Base-by-base conservation (phyloP, 2,797 vertebrate species). In the Gymnoscopelus braueri region DNA sequence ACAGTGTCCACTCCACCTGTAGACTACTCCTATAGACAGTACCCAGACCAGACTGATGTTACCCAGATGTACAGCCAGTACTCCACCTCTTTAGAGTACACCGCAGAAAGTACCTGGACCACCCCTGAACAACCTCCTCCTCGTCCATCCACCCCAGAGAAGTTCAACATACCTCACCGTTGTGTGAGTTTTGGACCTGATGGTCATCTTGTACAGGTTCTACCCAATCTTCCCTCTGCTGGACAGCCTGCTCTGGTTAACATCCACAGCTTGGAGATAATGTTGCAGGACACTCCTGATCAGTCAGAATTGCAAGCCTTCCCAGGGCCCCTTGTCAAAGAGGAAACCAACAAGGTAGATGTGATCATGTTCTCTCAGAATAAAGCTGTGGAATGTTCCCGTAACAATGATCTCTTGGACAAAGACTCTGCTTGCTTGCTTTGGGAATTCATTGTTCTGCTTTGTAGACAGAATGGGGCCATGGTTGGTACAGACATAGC, bases 351-450 rank as follows among this genome's bases (percentile, higher is more conserved):
- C 76, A 99, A 99, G 89, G 97, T 99, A 79, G 98, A 99, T 4
- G 97, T 99, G 53, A 99, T 99, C 69, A 99, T 97, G 82, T 99
- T 98, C 90, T 95, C 97, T 71, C 96, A 98, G 84, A 98, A 95
- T 85, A 98, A 98, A 93, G 94, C 95, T 9, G 74, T 95, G 26
- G 94, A 95, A 67, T 98, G 96, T 84, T 90, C 95, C 19, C 95
- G 96, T 67, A 94, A 96, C 0, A 95, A 95, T 67, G 88, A 84
- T 71, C 84, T 99, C 70, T 86, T 99, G 14, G 98, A 99, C 91
- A 96, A 95, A 83, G 97, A 98, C 81, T 99, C 98, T 24, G 95
- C 97, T 9, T 92, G 90, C 73, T 95, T 99, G 6, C 94, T 99
- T 39, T 99, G 98, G 98, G 96, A 97, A 72, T 97, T 99, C 13